Percentiles rank a stretch among this genome's conserved stretches.
Evolutionary conservation across 2,797 vertebrate species (phyloP).

Genomic region (Gymnoscopelus braueri): DNA sequence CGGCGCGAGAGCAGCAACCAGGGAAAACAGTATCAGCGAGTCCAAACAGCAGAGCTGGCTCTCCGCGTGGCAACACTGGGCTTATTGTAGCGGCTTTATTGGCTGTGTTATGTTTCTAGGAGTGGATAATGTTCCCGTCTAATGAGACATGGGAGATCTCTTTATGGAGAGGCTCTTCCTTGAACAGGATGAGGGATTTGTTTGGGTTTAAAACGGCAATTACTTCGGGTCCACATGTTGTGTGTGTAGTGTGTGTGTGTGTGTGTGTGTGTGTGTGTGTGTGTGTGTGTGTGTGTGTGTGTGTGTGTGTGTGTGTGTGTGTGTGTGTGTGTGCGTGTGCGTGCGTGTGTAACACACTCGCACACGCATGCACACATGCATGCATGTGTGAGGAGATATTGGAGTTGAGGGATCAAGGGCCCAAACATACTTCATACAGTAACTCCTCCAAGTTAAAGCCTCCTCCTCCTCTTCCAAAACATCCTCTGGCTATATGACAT

Average conservation of each 20-base stretch:
- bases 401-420: conserved; percentile 53
- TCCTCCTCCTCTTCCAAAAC: conserved; percentile 12
- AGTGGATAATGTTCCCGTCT: conserved; percentile 60
- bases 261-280: conserved; percentile 3
- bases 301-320: background rate
- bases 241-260: background rate
- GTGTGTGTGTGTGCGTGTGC: conserved; percentile 5
- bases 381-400: conserved; percentile 30
- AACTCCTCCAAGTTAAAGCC: conserved; percentile 50
- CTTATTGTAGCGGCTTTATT: conserved; percentile 33
- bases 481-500: conserved; percentile 36
- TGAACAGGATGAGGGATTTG: conserved; percentile 54
- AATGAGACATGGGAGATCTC: conserved; percentile 64
- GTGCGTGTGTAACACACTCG: no score
- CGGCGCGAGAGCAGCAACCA: conserved; percentile 17
- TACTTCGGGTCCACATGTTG: background rate
- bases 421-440: conserved; percentile 45
- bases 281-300: conserved; percentile 1
- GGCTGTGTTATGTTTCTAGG: conserved; percentile 33
- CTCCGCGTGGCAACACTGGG: conserved; percentile 39
- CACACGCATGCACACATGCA: conserved; percentile 27
- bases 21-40: conserved; percentile 49
- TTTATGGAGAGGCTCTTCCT: conserved; percentile 64
- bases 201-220: conserved; percentile 1
- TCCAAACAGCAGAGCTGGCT: conserved; percentile 53